phyloP scores from a whole-genome alignment of 2,888 invertebrate genomes.

The Eupithecia tripunctaria region DNA sequence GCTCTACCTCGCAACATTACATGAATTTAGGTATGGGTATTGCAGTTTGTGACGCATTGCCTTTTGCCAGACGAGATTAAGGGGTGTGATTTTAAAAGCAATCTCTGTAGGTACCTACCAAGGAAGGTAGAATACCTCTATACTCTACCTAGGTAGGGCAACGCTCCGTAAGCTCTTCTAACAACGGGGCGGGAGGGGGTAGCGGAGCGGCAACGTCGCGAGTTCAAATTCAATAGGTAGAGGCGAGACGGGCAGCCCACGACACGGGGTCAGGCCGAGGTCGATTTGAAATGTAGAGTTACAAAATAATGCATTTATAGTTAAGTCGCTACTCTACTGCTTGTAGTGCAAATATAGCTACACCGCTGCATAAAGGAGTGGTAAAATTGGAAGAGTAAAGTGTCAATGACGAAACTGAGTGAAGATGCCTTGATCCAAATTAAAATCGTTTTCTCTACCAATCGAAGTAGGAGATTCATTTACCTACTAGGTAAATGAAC shows the following conservation, averaged over 20 bases:
- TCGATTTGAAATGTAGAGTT: conserved; percentile 3
- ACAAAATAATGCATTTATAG: background rate
- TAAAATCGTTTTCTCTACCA: too few relatives aligned
- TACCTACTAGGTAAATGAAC: too few relatives aligned
- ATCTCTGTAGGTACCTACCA: background rate
- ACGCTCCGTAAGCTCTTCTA: conserved; percentile 28
- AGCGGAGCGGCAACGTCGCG: conserved; percentile 54
- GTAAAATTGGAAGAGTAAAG: background rate
- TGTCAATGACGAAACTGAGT: too few relatives aligned
- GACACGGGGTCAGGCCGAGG: conserved; percentile 29
- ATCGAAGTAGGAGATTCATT: too few relatives aligned
- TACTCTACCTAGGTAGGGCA: background rate
- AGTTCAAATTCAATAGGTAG: conserved; percentile 13
- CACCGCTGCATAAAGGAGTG: background rate
- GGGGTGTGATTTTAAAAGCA: background rate
- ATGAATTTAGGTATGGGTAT: background rate
- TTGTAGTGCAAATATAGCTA: background rate
- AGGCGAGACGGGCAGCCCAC: conserved; percentile 18
- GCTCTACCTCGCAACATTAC: background rate
- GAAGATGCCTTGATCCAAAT: too few relatives aligned
- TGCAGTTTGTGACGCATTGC: background rate
- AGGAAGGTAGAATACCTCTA: background rate
- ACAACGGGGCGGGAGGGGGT: conserved; percentile 29
- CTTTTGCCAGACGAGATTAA: background rate
- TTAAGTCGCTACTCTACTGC: too few relatives aligned